Conservation (phyloP, 1,140 invertebrate genomes). For the Sogatella furcifera region DNA sequence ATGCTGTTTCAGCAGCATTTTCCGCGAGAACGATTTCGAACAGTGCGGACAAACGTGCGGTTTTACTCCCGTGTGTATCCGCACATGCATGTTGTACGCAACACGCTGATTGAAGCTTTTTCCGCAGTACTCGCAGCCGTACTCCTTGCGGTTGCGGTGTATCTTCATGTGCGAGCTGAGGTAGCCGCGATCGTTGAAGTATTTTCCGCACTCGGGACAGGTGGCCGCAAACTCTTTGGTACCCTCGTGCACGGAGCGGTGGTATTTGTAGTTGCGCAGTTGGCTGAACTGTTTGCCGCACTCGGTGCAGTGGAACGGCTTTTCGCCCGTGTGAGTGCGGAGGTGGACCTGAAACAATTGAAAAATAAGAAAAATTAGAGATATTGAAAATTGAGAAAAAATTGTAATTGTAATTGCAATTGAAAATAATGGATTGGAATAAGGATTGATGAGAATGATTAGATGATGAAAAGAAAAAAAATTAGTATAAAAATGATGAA, state of each 20-base stretch:
- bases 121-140: conserved; percentile 42
- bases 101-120: conserved; percentile 64
- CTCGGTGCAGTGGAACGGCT: conserved; percentile 44
- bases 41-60: conserved; percentile 78
- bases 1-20: conserved; percentile 69
- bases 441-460: too few species aligned
- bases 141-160: conserved; percentile 31
- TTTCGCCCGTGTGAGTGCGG: conserved; percentile 53
- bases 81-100: conserved; percentile 63
- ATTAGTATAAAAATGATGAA: too few species aligned
- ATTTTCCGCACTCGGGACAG: conserved; percentile 45
- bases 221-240: conserved; percentile 33
- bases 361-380: too few species aligned
- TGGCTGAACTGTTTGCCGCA: conserved; percentile 43
- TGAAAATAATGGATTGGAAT: too few species aligned
- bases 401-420: too few species aligned
- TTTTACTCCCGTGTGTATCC: conserved; percentile 70
- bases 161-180: conserved; percentile 31
- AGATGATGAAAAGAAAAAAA: too few species aligned
- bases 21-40: conserved; percentile 74
- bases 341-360: conserved; percentile 39
- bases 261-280: conserved; percentile 26
- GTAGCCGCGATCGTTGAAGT: conserved; percentile 39
- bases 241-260: conserved; percentile 26
- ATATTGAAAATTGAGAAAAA: too few species aligned